Base-by-base conservation (phyloP, 2,113 vertebrate species). In the Scalopus aquaticus region DNA sequence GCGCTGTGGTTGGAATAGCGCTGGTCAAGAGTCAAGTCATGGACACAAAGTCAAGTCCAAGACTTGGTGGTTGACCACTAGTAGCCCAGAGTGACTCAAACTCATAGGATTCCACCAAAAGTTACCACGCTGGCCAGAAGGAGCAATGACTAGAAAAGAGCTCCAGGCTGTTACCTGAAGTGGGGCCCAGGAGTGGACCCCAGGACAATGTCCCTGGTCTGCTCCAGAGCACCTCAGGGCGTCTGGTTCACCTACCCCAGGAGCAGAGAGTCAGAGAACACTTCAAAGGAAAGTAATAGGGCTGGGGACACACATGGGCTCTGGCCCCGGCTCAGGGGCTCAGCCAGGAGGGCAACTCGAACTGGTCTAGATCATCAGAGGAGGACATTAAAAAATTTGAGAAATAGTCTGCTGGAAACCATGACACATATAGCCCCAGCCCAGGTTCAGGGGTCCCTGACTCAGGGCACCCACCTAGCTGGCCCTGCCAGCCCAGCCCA, bases 1-100 rank as follows among this genome's bases (percentile, higher is more conserved):
- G 30, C 0, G 2, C 13, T 0, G 2, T 0, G 28, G 49, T 37
- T 26, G 15, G 20, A 67, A 35, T 2, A n/a, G 26, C 2, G 0
- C 10, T 4, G 15, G 64, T 69, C 4, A 19, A 70, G 35, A 83
- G 28, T 26, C 13, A 3, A 72, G 28, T 13, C 9, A 1, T 12
- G 37, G 51, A 65, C 70, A 78, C 37, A 22, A 2, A 30, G 24
- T 5, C 12, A 51, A 51, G 42, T 42, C 84, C 37, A 67, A 94
- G 64, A 58, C 30, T 17, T 60, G 26, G 12, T 26, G 32, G 39
- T 46, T 16, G 9, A 74, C 49, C 9, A 28, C 67, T 10, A 1
- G 26, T 37, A 78, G 12, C 37, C 65, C 58, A n/a, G 24, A 49
- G 9, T 78, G 73, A 88, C 49, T 64, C 69, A 60, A 91, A 88